Conservation (phyloP, 2,888 invertebrate genomes). For the Dermolepida albohirtum region DNA sequence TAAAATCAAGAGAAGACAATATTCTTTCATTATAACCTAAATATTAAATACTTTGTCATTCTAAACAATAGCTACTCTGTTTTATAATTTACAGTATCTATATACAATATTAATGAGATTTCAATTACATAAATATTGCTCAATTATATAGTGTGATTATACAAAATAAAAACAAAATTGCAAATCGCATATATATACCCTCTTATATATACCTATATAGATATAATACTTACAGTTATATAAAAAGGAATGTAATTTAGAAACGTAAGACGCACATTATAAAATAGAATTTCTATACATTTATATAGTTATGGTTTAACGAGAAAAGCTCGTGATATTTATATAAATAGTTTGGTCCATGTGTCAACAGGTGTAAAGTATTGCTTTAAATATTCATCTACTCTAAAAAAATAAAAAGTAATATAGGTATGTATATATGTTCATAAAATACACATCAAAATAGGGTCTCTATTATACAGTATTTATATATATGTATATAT, state of each 20-base stretch:
- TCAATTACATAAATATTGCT: conserved; percentile 41
- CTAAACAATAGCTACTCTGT: conserved; percentile 30
- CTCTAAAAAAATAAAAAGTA: conserved; percentile 22
- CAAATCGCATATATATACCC: conserved; percentile 24
- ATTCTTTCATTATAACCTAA: conserved; percentile 30
- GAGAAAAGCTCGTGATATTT: conserved; percentile 39
- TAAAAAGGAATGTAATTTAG: conserved; percentile 34
- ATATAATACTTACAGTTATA: conserved; percentile 33
- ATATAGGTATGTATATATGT: conserved; percentile 32
- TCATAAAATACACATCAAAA: conserved; percentile 42
- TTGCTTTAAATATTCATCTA: conserved; percentile 29
- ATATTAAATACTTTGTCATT: conserved; percentile 31
- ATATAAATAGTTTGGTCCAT: conserved; percentile 42
- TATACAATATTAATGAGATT: conserved; percentile 43
- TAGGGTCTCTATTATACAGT: conserved; percentile 41
- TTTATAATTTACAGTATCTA: conserved; percentile 45
- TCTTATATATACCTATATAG: conserved; percentile 8
- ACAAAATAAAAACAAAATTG: conserved; percentile 35
- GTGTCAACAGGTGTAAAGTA: conserved; percentile 37
- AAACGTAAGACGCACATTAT: conserved; percentile 30
- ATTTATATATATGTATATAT: conserved; percentile 40
- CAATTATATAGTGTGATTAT: conserved; percentile 30
- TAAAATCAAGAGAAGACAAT: conserved; percentile 38
- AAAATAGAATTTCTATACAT: conserved; percentile 38
- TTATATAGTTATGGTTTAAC: conserved; percentile 29